A percentile compares a stretch with the other conserved stretches of the same genome.
Conservation (phyloP, 2,888 invertebrate genomes). For the Dysmachus trigonus region DNA sequence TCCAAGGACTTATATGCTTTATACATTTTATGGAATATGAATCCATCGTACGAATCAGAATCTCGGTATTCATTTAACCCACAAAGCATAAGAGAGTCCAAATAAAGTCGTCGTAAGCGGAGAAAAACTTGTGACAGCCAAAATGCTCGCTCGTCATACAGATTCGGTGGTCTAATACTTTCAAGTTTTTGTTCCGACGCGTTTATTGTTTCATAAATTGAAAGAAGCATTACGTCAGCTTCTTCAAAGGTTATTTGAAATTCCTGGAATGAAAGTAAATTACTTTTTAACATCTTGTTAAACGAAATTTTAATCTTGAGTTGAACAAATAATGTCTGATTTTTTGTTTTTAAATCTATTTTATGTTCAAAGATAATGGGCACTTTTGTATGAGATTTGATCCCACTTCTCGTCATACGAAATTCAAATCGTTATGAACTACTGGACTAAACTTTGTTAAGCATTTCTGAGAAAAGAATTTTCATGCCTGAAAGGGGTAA, state of each 20-base stretch:
- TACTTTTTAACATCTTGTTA: too few species aligned
- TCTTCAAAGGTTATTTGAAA: conserved; percentile 46
- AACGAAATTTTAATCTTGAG: too few species aligned
- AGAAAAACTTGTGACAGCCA: conserved; percentile 45
- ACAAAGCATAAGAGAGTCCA: conserved; percentile 35
- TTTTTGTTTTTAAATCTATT: too few species aligned
- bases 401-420: too few species aligned
- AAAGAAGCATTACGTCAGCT: conserved; percentile 46
- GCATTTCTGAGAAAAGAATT: too few species aligned
- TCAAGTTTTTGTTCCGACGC: conserved; percentile 7
- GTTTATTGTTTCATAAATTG: conserved; percentile 29
- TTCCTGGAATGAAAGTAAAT: conserved; percentile 29
- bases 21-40: conserved; percentile 48
- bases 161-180: conserved; percentile 23
- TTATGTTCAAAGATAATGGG: too few species aligned
- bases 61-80: conserved; percentile 38
- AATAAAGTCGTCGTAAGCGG: conserved; percentile 14
- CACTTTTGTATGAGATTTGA: too few species aligned
- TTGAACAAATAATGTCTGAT: too few species aligned
- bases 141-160: conserved; percentile 36
- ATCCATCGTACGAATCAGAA: conserved; percentile 43
- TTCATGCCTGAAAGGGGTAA: too few species aligned
- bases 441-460: too few species aligned
- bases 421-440: too few species aligned
- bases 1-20: conserved; percentile 10